Base-by-base conservation (phyloP, 2,113 vertebrate genomes). In the Leptobrachium ailaonicum region DNA sequence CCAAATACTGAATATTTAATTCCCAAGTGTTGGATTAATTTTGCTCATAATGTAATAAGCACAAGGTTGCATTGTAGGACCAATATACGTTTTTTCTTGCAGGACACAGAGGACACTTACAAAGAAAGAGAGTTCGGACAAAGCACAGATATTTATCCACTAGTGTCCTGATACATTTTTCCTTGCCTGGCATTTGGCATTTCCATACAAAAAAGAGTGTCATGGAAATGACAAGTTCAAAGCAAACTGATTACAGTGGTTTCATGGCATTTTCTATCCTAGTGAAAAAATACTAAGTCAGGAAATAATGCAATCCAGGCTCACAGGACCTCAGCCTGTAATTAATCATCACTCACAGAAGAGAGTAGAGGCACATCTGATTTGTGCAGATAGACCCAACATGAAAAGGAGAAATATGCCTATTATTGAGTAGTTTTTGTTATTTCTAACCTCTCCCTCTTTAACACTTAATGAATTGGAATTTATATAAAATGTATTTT, bases 211-310 rank as follows among this genome's bases (percentile, higher is more conserved):
- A 86, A 32, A 88, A 89, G 84, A 88, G 85, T 88, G 88, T 88
- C 87, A 87, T 84, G 86, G 88, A 86, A 90, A 83, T 87, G 89
- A 91, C 87, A 87, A 84, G 87, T 87, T 90, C 87, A 92, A 91
- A 89, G 87, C 88, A 82, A 32, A 83, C 86, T 88, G 89, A 89
- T 92, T 89, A 88, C 83, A 80, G 80, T 85, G 87, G 87, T 89
- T 90, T 87, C 85, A 77, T 87, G 88, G 86, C 88, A 88, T 85
- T 76, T 84, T 86, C 88, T 83, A 86, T 89, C 87, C 87, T 87
- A 82, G 84, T 82, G 87, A 88, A 89, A 90, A 50, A 88, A 87
- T 87, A 86, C 83, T 89, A 88, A 88, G 87, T 77, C 87, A 87
- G 87, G 89, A 90, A 88, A 88, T 89, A 87, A 90, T 82, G 85